Evolutionary conservation across 2,888 invertebrate species (phyloP).

Genomic region (Macrophya alboannulata): DNA sequence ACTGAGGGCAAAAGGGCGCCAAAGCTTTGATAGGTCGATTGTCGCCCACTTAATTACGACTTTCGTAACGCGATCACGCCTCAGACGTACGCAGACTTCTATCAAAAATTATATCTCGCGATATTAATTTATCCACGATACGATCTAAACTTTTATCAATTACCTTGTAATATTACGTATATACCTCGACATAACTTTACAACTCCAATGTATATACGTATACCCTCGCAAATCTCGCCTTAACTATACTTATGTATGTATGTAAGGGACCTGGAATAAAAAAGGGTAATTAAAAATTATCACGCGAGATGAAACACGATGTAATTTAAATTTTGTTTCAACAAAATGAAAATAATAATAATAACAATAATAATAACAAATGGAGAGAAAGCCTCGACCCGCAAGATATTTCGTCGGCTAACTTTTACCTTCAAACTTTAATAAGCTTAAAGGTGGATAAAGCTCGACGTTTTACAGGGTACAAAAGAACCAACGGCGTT

Average conservation of each 20-base stretch:
- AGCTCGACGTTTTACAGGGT: background rate
- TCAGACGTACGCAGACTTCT: conserved; percentile 31
- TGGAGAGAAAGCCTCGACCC: background rate
- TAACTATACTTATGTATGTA: background rate
- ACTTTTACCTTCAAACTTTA: conserved; percentile 17
- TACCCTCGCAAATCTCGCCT: conserved; percentile 29
- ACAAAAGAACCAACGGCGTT: conserved; percentile 18
- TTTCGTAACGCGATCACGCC: conserved; percentile 49
- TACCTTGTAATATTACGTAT: background rate
- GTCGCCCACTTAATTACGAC: conserved; percentile 49
- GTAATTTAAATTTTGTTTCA: conserved; percentile 11
- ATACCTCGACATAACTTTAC: background rate
- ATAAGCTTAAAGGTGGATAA: conserved; percentile 28
- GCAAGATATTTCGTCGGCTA: background rate
- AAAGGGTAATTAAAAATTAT: conserved; percentile 34
- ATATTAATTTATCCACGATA: conserved; percentile 41
- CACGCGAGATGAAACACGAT: conserved; percentile 31
- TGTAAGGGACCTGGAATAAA: background rate
- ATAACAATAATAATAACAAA: background rate
- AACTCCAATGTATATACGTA: background rate
- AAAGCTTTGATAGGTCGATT: conserved; percentile 36
- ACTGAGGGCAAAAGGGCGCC: background rate
- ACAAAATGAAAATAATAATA: background rate
- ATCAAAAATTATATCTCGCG: conserved; percentile 35
- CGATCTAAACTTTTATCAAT: conserved; percentile 45